Conservation (phyloP, 2,888 invertebrate genomes). For the Ochropleura plecta region DNA sequence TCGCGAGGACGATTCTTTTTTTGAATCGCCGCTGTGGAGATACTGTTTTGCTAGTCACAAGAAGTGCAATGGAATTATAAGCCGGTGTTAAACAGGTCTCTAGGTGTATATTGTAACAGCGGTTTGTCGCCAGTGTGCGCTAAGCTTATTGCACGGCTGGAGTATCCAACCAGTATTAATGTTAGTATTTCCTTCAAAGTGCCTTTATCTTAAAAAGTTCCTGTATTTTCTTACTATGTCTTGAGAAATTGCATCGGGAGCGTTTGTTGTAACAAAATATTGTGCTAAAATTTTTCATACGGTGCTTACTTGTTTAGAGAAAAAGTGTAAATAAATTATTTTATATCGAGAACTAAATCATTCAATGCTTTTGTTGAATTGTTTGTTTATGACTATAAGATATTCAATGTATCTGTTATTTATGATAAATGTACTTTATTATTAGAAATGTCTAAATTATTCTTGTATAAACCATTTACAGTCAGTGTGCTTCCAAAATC, state of each 20-base stretch:
- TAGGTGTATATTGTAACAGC: slow-evolving; percentile 23
- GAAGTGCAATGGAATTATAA: slow-evolving; percentile 57
- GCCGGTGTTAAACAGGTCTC: slow-evolving; percentile 51
- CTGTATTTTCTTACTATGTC: slow-evolving; percentile 70
- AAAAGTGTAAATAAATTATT: slow-evolving; percentile 40
- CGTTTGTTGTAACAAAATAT: slow-evolving; percentile 3
- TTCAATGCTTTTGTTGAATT: slow-evolving; percentile 53
- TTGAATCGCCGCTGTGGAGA: slow-evolving; percentile 21
- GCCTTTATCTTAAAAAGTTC: slow-evolving; percentile 71
- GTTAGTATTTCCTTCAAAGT: slow-evolving; percentile 64
- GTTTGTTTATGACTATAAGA: slow-evolving; percentile 23
- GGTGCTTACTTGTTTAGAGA: slow-evolving; percentile 51
- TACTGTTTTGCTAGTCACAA: slow-evolving; percentile 62
- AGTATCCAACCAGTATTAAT: slow-evolving; percentile 70
- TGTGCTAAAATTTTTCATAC: slow-evolving; percentile 32
- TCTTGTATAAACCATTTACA: slow-evolving; percentile 2
- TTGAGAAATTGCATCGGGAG: slow-evolving; percentile 56
- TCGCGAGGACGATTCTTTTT: slow-evolving; percentile 17
- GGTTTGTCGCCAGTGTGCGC: slow-evolving; percentile 39
- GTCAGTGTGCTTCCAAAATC: slow-evolving; percentile 49
- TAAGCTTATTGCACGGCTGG: slow-evolving; percentile 43
- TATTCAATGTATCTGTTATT: slow-evolving; percentile 38
- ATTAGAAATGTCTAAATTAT: slow-evolving; percentile 33
- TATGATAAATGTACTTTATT: slow-evolving; percentile 23
- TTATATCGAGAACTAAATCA: slow-evolving; percentile 7